These are phyloP conservation scores for Hydraecia micacea DNA, from an alignment of 2,888 invertebrate genomes.

Conservation along the genomic window DNA sequence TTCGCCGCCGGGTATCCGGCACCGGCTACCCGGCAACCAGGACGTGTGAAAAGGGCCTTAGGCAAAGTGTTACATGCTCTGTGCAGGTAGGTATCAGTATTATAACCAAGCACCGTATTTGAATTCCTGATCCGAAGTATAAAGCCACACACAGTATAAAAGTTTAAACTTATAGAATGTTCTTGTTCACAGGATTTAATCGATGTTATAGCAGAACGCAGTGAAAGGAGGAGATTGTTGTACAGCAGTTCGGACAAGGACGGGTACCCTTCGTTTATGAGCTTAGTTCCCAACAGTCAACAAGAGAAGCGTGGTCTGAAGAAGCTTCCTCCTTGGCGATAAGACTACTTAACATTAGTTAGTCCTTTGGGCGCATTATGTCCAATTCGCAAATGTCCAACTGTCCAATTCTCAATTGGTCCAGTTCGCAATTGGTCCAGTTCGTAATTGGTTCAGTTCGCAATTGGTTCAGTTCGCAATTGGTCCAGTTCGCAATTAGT, in stretches of 20 bases:
- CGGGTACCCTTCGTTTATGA: constrained; percentile 68
- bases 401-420: too few relatives aligned
- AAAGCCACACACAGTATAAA: not conserved
- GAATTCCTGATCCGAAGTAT: not conserved
- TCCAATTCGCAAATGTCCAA: too few relatives aligned
- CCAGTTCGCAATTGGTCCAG: too few relatives aligned
- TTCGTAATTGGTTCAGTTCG: too few relatives aligned
- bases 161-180: not conserved
- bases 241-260: constrained; percentile 70
- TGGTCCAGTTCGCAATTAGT: too few relatives aligned
- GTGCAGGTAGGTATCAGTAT: not conserved
- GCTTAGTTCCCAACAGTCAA: constrained; percentile 48
- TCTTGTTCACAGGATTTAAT: constrained; percentile 77
- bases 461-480: too few relatives aligned
- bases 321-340: constrained; percentile 71
- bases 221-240: constrained; percentile 73
- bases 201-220: constrained; percentile 74
- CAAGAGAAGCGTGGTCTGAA: constrained; percentile 36
- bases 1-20: too few relatives aligned
- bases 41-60: too few relatives aligned
- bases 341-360: constrained; percentile 49
- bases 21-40: too few relatives aligned
- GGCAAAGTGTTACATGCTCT: too few relatives aligned
- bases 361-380: too few relatives aligned
- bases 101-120: not conserved